Percentiles rank a stretch among this genome's conserved stretches.
Conservation (phyloP, 2,113 vertebrate genomes). For the Stomatorhinus ivindoensis region DNA sequence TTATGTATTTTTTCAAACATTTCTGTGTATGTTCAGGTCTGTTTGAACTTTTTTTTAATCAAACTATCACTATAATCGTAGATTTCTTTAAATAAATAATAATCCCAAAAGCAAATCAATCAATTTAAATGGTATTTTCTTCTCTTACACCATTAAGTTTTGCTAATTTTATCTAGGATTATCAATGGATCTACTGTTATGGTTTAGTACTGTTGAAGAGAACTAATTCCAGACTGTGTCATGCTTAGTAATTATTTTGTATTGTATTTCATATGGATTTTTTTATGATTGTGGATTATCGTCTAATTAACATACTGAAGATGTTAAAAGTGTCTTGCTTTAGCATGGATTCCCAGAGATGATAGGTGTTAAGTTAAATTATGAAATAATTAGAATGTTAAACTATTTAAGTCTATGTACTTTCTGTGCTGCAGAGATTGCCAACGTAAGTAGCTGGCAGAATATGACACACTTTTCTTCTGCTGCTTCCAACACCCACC, state of each 20-base stretch:
- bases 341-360: not conserved
- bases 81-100: not conserved
- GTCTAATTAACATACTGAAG: not conserved
- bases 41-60: not conserved
- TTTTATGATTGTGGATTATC: not conserved
- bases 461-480: not conserved
- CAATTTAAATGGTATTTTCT: not conserved
- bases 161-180: not conserved
- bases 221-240: not conserved
- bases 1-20: not conserved
- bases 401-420: not conserved
- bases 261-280: not conserved
- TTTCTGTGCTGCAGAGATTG: slow-evolving; percentile 7
- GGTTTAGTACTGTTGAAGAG: not conserved
- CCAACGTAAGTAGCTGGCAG: not conserved
- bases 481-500: not conserved
- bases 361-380: not conserved
- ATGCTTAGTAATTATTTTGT: not conserved
- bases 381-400: not conserved
- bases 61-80: not conserved
- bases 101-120: not conserved
- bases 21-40: not conserved
- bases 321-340: not conserved
- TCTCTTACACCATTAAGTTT: not conserved
- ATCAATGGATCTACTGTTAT: not conserved